Evolutionary conservation across 2,888 invertebrate species (phyloP).

Genomic region (Leptopilina syphax): DNA sequence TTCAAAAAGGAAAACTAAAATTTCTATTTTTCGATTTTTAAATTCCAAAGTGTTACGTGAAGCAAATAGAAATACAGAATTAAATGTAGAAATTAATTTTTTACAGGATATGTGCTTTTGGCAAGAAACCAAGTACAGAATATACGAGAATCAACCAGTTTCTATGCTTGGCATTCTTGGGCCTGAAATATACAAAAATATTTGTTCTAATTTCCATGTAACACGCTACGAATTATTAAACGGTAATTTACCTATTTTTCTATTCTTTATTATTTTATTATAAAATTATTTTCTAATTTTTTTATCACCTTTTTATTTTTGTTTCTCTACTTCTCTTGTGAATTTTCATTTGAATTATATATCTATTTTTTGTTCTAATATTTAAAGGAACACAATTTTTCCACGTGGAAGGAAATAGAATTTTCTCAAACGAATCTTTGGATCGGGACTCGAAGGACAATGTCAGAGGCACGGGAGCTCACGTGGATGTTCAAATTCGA

Average conservation of each 20-base stretch:
- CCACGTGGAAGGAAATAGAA: slow-evolving; percentile 72
- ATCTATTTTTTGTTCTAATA: too few relatives aligned
- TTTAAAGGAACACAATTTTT: slow-evolving; percentile 74
- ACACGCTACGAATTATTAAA: slow-evolving; percentile 76
- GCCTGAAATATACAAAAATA: slow-evolving; percentile 74
- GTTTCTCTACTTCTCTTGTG: too few relatives aligned
- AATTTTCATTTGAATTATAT: background rate
- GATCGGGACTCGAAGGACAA: slow-evolving; percentile 76
- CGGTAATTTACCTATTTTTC: slow-evolving; percentile 68
- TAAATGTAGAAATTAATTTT: slow-evolving; percentile 42
- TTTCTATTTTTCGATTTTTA: background rate
- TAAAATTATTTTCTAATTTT: too few relatives aligned
- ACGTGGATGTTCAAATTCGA: slow-evolving; percentile 71
- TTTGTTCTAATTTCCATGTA: slow-evolving; percentile 78
- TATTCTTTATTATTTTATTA: too few relatives aligned
- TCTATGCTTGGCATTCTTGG: slow-evolving; percentile 76
- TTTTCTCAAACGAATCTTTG: slow-evolving; percentile 75
- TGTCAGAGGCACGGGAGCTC: slow-evolving; percentile 72
- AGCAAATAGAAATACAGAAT: background rate
- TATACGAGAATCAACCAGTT: slow-evolving; percentile 72
- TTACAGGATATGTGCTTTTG: slow-evolving; percentile 74
- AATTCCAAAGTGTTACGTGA: background rate
- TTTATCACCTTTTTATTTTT: too few relatives aligned
- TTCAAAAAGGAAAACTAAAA: too few relatives aligned
- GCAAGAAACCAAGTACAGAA: slow-evolving; percentile 68